Evolutionary conservation across 2,113 vertebrate species (phyloP).

Genomic region (Heterochromis multidens): DNA sequence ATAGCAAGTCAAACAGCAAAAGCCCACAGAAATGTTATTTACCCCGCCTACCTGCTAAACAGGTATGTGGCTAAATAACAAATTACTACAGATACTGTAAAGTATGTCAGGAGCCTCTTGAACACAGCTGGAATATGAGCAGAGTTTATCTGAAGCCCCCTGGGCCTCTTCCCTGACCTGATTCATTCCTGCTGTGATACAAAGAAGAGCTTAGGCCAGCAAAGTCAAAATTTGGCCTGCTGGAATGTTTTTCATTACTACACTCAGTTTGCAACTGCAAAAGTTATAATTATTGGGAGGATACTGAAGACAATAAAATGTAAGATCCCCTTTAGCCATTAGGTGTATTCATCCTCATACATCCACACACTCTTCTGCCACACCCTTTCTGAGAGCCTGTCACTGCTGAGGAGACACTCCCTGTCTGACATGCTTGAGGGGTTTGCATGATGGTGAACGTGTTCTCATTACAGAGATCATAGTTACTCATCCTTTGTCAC

Average conservation of each 20-base stretch:
- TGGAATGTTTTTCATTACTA: not conserved
- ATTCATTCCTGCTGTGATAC: slow-evolving; percentile 53
- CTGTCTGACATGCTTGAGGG: slow-evolving; percentile 31
- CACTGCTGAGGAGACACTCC: slow-evolving; percentile 52
- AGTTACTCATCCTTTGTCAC: slow-evolving; percentile 34
- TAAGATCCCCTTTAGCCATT: not conserved
- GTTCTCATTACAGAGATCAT: not conserved
- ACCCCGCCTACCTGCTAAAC: not conserved
- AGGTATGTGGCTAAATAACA: not conserved
- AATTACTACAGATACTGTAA: slow-evolving; percentile 13
- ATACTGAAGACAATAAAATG: not conserved
- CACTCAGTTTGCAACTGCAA: not conserved
- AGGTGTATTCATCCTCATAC: slow-evolving; percentile 31
- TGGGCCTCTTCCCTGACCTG: slow-evolving; percentile 49
- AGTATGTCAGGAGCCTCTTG: slow-evolving; percentile 11
- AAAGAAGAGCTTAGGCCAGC: slow-evolving; percentile 32
- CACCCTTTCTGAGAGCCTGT: slow-evolving; percentile 39
- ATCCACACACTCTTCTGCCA: slow-evolving; percentile 25
- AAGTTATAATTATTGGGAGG: not conserved
- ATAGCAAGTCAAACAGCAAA: not conserved
- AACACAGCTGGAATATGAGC: slow-evolving; percentile 19
- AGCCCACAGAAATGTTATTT: not conserved
- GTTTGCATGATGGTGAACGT: not conserved
- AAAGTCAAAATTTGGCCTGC: slow-evolving; percentile 19
- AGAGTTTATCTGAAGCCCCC: slow-evolving; percentile 38